phyloP scores from a whole-genome alignment of 2,797 vertebrate species.

The Syngnathus rostellatus region DNA sequence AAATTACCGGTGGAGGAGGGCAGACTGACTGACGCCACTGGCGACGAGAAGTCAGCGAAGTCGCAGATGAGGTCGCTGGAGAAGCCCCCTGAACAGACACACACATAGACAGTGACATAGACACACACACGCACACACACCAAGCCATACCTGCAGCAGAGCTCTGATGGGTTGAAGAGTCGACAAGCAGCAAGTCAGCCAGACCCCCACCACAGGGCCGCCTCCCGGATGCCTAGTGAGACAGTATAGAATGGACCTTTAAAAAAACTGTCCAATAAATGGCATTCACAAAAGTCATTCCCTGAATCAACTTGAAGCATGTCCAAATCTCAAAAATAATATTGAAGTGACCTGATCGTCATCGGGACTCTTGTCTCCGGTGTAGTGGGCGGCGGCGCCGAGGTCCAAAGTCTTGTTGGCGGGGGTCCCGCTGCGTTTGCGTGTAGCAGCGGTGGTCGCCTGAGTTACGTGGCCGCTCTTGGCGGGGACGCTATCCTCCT shows the following conservation, averaged over 20 bases:
- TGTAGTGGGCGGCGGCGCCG: slow-evolving; percentile 94
- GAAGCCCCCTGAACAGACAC: slow-evolving; percentile 46
- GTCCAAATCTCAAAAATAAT: background rate
- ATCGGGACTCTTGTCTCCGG: slow-evolving; percentile 82
- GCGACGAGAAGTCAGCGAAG: slow-evolving; percentile 92
- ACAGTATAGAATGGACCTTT: slow-evolving; percentile 19
- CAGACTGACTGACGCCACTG: slow-evolving; percentile 80
- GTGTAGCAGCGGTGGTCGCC: slow-evolving; percentile 80
- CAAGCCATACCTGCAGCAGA: slow-evolving; percentile 66
- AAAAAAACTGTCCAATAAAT: too few species aligned
- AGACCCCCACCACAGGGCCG: slow-evolving; percentile 76
- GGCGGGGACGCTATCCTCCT: slow-evolving; percentile 88
- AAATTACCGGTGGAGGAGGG: slow-evolving; percentile 77
- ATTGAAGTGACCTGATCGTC: slow-evolving; percentile 53
- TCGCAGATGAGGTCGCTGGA: slow-evolving; percentile 80
- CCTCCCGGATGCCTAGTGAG: slow-evolving; percentile 63
- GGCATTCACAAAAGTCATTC: background rate
- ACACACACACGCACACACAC: too few species aligned
- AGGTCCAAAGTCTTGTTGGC: slow-evolving; percentile 88
- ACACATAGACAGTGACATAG: background rate
- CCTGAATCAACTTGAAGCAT: background rate
- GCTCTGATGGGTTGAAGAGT: slow-evolving; percentile 67
- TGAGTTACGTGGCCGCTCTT: slow-evolving; percentile 90
- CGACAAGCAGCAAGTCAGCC: slow-evolving; percentile 85
- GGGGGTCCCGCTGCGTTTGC: slow-evolving; percentile 81